Conservation (phyloP, 2,888 invertebrate genomes). For the Stegophylla sp. region DNA sequence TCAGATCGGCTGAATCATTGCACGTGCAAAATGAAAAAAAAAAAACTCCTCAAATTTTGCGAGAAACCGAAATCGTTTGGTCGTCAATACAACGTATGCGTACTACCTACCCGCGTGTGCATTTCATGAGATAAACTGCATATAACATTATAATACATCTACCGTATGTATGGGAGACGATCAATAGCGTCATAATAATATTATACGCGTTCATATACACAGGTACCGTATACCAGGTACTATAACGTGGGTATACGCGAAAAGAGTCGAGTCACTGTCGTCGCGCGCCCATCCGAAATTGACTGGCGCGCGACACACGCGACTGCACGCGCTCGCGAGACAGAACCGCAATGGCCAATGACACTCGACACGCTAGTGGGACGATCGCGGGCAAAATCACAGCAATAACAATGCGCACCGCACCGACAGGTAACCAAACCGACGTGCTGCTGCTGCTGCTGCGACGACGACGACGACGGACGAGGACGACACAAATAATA, state of each 20-base stretch:
- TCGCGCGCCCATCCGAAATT: neutral
- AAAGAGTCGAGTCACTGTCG: neutral
- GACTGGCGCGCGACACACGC: neutral
- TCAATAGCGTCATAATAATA: neutral
- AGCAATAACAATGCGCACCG: no score
- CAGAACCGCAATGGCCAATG: neutral
- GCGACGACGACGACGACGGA: neutral
- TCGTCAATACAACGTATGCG: no score
- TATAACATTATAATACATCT: neutral
- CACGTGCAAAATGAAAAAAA: neutral
- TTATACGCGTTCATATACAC: no score
- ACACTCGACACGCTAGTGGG: constrained; percentile 1
- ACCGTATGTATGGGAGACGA: no score
- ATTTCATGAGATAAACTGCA: neutral
- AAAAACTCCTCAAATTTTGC: no score
- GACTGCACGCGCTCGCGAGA: neutral
- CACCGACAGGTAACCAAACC: no score
- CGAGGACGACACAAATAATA: neutral
- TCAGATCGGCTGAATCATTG: neutral
- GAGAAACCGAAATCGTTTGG: no score
- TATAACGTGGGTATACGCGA: neutral
- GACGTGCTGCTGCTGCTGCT: neutral
- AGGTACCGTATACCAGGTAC: neutral
- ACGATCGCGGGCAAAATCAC: neutral
- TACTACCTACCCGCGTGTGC: no score